Evolutionary conservation across 2,113 vertebrate genomes (phyloP), one percentile per base, ranked within the genome.

Genomic region (Spea bombifrons): DNA sequence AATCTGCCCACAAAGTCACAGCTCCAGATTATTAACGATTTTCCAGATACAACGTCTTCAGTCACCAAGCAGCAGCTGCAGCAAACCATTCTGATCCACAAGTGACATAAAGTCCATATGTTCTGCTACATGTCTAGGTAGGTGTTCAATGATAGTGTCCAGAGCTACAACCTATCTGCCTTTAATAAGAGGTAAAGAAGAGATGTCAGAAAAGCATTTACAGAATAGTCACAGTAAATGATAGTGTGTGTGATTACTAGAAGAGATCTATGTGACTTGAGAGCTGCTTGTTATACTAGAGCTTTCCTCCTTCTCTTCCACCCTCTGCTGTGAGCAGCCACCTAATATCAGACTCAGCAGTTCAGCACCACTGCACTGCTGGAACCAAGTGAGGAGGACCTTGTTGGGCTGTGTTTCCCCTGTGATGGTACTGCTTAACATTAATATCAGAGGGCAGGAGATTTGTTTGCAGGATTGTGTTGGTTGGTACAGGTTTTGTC

Each of bases 91-190:
- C 10, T 79, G 65, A 50, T 69, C 76, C 63, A 79, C 61, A 79
- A 69, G 76, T 79, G 70, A 73, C 71, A 80, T 80, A 73, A 80
- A 73, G 71, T 80, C 67, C 77, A 46, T 57, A 50, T 44, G 61
- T 59, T 52, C 49, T 66, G 15, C 8, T 65, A 72, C 49, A 78
- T 78, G 44, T 30, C 2, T 59, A 15, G 16, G 64, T 5, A 66
- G 69, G 52, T 66, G 52, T 53, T 5, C 46, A 64, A 30, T 30
- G 30, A 30, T 30, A 30, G 30, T 30, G 55, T 63, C 7, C 50
- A 79, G 61, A 64, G 63, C 76, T 47, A 55, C 44, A 71, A 55
- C 44, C 7, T 64, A 5, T 59, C 10, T 1, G 10, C 69, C 69
- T n/a, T 70, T 65, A 46, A 53, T 9, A 64, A 9, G 17, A 8